phyloP scores from a whole-genome alignment of 2,888 invertebrate species.

The Nomada ruficornis region DNA sequence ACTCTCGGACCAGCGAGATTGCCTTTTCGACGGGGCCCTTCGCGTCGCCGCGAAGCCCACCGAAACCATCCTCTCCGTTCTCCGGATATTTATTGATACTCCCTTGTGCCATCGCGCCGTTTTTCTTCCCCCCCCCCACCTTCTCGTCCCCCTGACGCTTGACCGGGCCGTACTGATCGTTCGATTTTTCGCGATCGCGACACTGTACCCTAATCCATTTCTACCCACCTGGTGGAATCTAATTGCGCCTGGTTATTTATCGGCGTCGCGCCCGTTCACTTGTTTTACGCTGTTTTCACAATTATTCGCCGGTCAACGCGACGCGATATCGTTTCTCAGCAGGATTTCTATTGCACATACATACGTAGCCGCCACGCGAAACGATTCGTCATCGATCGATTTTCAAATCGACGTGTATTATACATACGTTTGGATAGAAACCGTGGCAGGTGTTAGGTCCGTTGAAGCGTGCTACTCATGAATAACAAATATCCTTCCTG shows the following conservation, averaged over 20 bases:
- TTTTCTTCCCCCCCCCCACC: no score
- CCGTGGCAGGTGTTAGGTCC: constrained; percentile 10
- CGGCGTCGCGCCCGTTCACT: no score
- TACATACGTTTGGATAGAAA: constrained; percentile 22
- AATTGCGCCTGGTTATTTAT: no score
- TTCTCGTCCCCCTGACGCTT: neutral
- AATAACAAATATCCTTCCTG: constrained; percentile 55
- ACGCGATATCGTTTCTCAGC: no score
- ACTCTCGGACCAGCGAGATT: constrained; percentile 43
- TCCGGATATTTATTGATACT: constrained; percentile 63
- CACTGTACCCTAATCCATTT: neutral
- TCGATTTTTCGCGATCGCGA: constrained; percentile 4
- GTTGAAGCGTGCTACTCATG: constrained; percentile 40
- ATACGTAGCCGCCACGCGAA: neutral
- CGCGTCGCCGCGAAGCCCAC: constrained; percentile 32
- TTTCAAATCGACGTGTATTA: constrained; percentile 9
- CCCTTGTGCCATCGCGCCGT: constrained; percentile 23
- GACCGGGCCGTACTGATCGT: constrained; percentile 36
- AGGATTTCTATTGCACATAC: no score
- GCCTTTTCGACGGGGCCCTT: constrained; percentile 54
- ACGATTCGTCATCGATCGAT: neutral
- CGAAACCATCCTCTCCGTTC: constrained; percentile 53
- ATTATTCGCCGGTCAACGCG: no score
- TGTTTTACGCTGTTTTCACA: no score
- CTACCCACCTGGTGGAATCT: no score